These are phyloP conservation scores for Melanargia galathea DNA, from an alignment of 2,888 invertebrate genomes.

Conservation along the genomic window DNA sequence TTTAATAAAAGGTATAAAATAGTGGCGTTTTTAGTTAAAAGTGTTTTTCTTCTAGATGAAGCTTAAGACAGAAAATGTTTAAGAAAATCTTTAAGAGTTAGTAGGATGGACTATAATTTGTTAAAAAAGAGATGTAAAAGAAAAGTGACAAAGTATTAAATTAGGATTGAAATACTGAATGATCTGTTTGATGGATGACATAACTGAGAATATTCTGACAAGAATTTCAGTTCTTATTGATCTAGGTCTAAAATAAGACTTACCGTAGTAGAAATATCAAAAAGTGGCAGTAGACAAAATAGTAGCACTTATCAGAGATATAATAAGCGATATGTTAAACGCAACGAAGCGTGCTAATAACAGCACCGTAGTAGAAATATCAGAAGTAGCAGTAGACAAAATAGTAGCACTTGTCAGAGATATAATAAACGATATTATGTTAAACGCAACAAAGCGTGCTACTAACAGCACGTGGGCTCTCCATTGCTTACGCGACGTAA, in stretches of 20 bases:
- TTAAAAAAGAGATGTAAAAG: too few species aligned
- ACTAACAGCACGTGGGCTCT: conserved; percentile 44
- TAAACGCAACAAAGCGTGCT: conserved; percentile 14
- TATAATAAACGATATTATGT: not conserved
- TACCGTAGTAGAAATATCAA: not conserved
- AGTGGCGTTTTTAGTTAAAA: too few species aligned
- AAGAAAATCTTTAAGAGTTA: too few species aligned
- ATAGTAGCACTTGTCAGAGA: not conserved
- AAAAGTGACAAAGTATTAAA: too few species aligned
- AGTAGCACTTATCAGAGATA: not conserved
- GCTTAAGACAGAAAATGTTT: too few species aligned
- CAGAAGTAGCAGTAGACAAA: conserved; percentile 6
- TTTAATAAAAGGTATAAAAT: too few species aligned
- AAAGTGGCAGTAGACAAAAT: not conserved
- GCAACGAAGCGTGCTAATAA: conserved; percentile 22
- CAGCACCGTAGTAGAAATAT: not conserved
- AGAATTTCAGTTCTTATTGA: not conserved
- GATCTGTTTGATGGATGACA: not conserved
- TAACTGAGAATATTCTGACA: not conserved
- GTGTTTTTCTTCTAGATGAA: not conserved
- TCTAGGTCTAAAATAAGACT: not conserved
- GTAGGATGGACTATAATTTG: too few species aligned
- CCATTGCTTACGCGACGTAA: conserved; percentile 46
- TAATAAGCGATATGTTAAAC: conserved; percentile 5
- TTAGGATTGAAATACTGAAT: too few species aligned